A percentile compares a stretch with the other conserved stretches of the same genome.
Evolutionary conservation across 1,140 invertebrate genomes (phyloP).

Genomic region (Xylocopa sonorina): DNA sequence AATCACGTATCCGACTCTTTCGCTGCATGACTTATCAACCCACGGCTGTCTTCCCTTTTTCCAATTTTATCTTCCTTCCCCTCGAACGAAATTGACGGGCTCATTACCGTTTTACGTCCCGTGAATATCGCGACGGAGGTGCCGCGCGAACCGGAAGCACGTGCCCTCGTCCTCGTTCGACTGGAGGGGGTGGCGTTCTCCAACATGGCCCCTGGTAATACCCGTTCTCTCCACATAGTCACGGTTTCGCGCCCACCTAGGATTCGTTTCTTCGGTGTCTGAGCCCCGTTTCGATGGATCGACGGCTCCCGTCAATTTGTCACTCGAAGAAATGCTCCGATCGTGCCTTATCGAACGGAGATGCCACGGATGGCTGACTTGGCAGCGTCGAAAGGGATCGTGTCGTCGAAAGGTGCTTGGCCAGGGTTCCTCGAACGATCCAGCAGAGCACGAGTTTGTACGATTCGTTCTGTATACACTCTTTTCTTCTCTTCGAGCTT

Average conservation of each 20-base stretch:
- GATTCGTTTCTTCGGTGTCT: constrained; percentile 1
- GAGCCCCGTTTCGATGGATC: constrained; percentile 24
- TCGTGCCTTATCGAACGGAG: constrained; percentile 28
- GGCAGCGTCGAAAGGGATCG: neutral
- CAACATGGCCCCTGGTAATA: neutral
- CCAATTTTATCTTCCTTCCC: neutral
- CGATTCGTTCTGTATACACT: too few species aligned
- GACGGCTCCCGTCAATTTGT: constrained; percentile 39
- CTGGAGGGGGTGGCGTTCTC: constrained; percentile 17
- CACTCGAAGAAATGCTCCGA: constrained; percentile 26
- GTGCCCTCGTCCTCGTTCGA: neutral
- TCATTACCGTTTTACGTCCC: constrained; percentile 34
- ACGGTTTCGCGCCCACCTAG: neutral
- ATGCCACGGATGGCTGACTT: constrained; percentile 11
- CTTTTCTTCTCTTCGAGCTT: too few species aligned
- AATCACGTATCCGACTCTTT: constrained; percentile 34
- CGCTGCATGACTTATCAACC: constrained; percentile 23
- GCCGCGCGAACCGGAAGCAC: constrained; percentile 32
- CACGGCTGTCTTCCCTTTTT: neutral
- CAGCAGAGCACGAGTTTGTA: neutral
- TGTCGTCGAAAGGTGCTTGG: neutral
- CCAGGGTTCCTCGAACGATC: neutral
- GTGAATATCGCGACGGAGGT: constrained; percentile 12
- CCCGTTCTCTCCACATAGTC: constrained; percentile 12
- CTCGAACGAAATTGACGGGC: constrained; percentile 26